Evolutionary conservation across 2,888 invertebrate species (phyloP), one percentile per base, ranked within the genome.

Genomic region (Pollenia labialis): DNA sequence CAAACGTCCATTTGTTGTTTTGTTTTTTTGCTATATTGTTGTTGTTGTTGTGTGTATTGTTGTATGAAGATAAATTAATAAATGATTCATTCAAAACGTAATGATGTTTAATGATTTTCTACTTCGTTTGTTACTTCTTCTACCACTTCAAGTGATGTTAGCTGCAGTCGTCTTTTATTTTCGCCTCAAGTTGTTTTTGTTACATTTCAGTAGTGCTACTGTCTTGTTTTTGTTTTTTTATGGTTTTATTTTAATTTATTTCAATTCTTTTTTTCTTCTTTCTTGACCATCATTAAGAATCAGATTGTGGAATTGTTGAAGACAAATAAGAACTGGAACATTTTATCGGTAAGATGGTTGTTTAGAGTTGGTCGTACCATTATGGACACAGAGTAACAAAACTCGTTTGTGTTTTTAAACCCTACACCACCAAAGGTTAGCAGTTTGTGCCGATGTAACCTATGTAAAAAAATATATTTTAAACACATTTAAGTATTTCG

Each of bases 31-130:
- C 23, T 66, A 14, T 6, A 14, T 18, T 66, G 12, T 23, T 18
- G 11, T 14, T 18, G 48, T 66, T 46, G 23, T 14, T 52, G 42
- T 12, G 8, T 66, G 23, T 48, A n/a, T 66, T 58, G 14, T 32
- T 76, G 14, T 79, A n/a, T 50, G 16, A 52, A 56, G 48, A 71
- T 71, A 81, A 85, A 81, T 81, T 85, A 72, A 81, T 64, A 81
- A 85, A 85, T 81, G 76, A 85, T 81, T 81, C 76, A 85, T 76
- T 72, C 68, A 72, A 77, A 77, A 66, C 72, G 18, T 81, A 77
- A 85, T 81, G 81, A 85, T 58, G 42, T 85, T 85, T 81, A 85
- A 85, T 81, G 77, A 77, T 85, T 72, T 66, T 81, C 72, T 77
- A 46, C 72, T 76, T 76, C 69, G 56, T 81, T 81, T 72, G 42